These are phyloP conservation scores for Daphoenositta chrysoptera DNA, from an alignment of 2,113 vertebrate genomes.

Conservation along the genomic window DNA sequence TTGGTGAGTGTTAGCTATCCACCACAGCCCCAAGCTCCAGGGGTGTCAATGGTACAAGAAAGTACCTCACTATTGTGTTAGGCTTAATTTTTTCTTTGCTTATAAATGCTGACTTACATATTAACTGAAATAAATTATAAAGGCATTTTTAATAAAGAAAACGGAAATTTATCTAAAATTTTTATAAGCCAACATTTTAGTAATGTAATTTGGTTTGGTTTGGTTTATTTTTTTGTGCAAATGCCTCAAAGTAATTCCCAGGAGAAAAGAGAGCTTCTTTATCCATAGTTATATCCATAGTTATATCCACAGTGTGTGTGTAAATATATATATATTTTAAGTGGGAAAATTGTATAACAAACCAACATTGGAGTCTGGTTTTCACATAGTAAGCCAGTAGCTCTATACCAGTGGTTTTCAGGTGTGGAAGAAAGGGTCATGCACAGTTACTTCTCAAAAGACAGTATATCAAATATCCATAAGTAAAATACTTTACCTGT, in stretches of 20 bases:
- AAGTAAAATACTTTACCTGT: background rate
- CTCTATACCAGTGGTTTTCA: background rate
- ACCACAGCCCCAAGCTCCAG: background rate
- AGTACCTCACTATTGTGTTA: background rate
- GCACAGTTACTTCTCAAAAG: background rate
- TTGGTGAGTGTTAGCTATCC: rapidly evolving
- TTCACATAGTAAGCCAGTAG: background rate
- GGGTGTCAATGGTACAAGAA: rapidly evolving
- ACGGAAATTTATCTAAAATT: background rate
- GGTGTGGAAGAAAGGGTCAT: background rate
- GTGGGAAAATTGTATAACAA: background rate
- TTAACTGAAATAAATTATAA: background rate
- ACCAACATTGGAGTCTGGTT: background rate
- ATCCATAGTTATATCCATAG: background rate
- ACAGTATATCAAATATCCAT: background rate
- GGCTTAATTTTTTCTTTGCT: background rate
- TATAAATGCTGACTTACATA: background rate
- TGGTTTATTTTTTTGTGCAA: background rate
- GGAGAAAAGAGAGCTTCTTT: background rate
- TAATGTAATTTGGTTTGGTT: background rate
- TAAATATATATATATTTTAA: background rate
- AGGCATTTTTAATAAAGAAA: background rate
- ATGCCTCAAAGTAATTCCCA: background rate
- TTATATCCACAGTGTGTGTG: background rate
- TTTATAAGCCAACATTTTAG: background rate